Evolutionary conservation across 92 coral and sea anemone genomes (phyloP).

Genomic region (Micromussa lordhowensis): DNA sequence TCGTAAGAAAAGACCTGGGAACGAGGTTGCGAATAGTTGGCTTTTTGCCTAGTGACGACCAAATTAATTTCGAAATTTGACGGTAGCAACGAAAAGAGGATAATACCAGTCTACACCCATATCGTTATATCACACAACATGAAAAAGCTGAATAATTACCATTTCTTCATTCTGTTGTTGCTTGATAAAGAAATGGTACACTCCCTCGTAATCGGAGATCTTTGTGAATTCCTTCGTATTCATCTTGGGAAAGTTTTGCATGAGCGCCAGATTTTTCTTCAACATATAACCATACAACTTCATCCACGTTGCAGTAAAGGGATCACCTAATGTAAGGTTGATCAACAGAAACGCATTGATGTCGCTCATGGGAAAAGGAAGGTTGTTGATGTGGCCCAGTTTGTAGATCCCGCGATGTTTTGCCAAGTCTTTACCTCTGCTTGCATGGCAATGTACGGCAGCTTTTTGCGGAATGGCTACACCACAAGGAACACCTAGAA

Average conservation of each 20-base stretch:
- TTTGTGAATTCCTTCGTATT: slow-evolving; percentile 68
- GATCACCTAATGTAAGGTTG: slow-evolving; percentile 59
- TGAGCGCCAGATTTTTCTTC: slow-evolving; percentile 50
- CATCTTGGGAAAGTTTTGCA: slow-evolving; percentile 52
- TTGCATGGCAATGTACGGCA: slow-evolving; percentile 55
- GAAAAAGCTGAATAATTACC: slow-evolving; percentile 5
- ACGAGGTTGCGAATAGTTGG: too few relatives aligned
- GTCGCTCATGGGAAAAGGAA: slow-evolving; percentile 74
- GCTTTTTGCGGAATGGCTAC: slow-evolving; percentile 74
- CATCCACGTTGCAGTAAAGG: slow-evolving; percentile 82
- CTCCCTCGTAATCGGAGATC: slow-evolving; percentile 69
- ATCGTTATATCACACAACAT: neutral
- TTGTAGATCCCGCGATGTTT: slow-evolving; percentile 63
- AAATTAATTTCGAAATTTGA: neutral
- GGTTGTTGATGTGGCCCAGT: slow-evolving; percentile 61
- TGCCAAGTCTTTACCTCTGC: slow-evolving; percentile 53
- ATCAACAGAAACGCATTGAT: slow-evolving; percentile 60
- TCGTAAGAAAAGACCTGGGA: too few relatives aligned
- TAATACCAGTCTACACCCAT: neutral
- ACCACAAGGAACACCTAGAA: slow-evolving; percentile 68
- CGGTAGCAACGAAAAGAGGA: neutral
- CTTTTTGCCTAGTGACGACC: too few relatives aligned
- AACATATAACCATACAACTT: slow-evolving; percentile 74
- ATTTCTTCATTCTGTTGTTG: slow-evolving; percentile 52
- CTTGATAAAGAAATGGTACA: slow-evolving; percentile 68